Base-by-base conservation (phyloP, 2,797 vertebrate species). In the Dallia pectoralis region DNA sequence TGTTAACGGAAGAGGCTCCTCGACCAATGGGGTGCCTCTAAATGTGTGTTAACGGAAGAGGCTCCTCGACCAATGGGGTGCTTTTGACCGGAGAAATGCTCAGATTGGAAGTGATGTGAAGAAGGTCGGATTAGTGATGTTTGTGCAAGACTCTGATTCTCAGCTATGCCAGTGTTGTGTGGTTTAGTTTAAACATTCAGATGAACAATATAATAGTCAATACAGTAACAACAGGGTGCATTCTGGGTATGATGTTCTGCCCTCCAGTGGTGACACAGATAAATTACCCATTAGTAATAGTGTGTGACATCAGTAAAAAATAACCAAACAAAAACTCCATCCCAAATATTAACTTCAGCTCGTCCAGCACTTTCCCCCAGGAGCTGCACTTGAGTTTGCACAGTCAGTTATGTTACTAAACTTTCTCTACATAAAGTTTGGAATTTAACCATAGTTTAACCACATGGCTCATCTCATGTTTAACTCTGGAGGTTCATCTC, bases 401-500 rank as follows among this genome's bases (percentile, higher is more conserved):
- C 33, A 36, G 33, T 36, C 33, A 36, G 29, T 47, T 3, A 29
- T 36, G 33, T 49, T 73, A 53, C 27, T 32, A 51, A 22, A 9
- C 32, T 3, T n/a, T n/a, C n/a, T n/a, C 47, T 49, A 12, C 62
- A 7, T 29, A 40, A 73, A 67, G 69, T 66, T 77, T 67, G 70
- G 32, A 36, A 3, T 7, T 36, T 3, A 36, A 36, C 33, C 33
- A 3, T 3, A 36, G 3, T 7, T 3, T 36, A 36, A 7, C 33
- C 3, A 3, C 33, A 36, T 7, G 33, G 33, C 33, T 36, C 33
- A 36, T 36, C 33, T 36, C 7, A 7, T 36, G 33, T 36, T 7
- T 36, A 36, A 36, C 33, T 7, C 33, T 36, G 33, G 33, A 36
- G 33, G 33, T 36, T 36, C 7, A 3, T 36, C 7, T 36, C 3